phyloP scores from a whole-genome alignment of 2,797 vertebrate species.

The Cynopterus sphinx region DNA sequence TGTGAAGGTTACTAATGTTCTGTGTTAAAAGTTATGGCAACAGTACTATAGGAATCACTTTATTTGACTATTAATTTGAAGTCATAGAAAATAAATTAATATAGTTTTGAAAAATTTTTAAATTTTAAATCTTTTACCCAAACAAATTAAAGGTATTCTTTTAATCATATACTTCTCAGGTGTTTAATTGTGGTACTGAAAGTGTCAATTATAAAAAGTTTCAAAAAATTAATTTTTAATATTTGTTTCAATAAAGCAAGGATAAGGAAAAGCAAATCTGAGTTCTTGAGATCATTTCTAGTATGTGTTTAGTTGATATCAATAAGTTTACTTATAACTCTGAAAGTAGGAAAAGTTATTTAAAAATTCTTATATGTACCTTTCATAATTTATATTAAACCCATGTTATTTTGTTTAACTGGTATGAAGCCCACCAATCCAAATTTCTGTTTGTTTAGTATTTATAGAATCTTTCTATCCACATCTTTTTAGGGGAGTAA shows the following conservation, averaged over 20 bases:
- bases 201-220: neutral
- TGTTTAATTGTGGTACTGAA: neutral
- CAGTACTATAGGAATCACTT: neutral
- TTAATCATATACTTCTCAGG: neutral
- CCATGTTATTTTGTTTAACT: neutral
- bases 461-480: neutral
- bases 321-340: neutral
- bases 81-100: conserved; percentile 30
- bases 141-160: neutral
- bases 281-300: neutral
- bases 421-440: neutral
- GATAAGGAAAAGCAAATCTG: neutral
- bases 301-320: neutral
- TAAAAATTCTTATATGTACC: neutral
- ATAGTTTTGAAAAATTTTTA: conserved; percentile 24
- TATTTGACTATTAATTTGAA: conserved; percentile 17
- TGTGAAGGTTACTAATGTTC: neutral
- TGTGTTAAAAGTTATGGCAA: neutral
- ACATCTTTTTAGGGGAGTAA: neutral
- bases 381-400: neutral
- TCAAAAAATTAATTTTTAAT: conserved; percentile 23
- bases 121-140: neutral
- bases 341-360: neutral
- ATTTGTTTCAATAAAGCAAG: neutral
- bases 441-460: neutral